phyloP scores from a whole-genome alignment of 2,797 vertebrate species.

The Heteromormyrus szaboi region DNA sequence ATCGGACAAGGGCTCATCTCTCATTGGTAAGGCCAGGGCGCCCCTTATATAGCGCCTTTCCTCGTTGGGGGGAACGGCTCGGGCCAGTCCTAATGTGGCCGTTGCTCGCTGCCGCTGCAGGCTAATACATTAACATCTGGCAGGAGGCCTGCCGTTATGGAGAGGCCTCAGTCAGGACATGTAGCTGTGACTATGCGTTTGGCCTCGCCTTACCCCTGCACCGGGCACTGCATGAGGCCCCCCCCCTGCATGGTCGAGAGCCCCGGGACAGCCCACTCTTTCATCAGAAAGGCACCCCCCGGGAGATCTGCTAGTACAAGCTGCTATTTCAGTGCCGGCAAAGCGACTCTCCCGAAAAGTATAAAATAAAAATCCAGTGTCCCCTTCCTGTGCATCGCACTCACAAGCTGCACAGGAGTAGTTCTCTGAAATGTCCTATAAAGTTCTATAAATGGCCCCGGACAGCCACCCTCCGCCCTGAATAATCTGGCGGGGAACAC shows the following conservation, averaged over 20 bases:
- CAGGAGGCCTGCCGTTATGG: conserved; percentile 17
- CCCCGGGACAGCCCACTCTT: not conserved
- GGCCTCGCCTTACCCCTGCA: not conserved
- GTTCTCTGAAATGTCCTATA: not conserved
- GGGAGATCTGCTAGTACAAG: conserved; percentile 16
- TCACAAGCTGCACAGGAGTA: not conserved
- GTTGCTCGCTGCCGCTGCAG: not conserved
- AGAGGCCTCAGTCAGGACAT: not conserved
- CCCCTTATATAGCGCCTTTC: not conserved
- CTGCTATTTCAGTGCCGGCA: conserved; percentile 34
- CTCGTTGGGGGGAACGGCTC: no score
- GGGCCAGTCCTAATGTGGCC: no score
- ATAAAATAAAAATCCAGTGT: conserved; percentile 28
- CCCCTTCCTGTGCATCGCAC: not conserved
- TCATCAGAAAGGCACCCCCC: not conserved
- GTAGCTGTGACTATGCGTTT: not conserved
- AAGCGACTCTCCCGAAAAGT: conserved; percentile 34
- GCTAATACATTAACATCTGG: not conserved
- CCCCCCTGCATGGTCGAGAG: not conserved
- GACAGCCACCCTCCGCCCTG: not conserved
- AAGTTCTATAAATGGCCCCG: not conserved
- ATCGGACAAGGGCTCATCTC: not conserved
- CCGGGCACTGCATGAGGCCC: not conserved
- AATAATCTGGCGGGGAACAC: not conserved
- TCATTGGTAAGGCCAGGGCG: not conserved